Evolutionary conservation across 2,888 invertebrate species (phyloP).

Genomic region (Scaptomyza reducta): DNA sequence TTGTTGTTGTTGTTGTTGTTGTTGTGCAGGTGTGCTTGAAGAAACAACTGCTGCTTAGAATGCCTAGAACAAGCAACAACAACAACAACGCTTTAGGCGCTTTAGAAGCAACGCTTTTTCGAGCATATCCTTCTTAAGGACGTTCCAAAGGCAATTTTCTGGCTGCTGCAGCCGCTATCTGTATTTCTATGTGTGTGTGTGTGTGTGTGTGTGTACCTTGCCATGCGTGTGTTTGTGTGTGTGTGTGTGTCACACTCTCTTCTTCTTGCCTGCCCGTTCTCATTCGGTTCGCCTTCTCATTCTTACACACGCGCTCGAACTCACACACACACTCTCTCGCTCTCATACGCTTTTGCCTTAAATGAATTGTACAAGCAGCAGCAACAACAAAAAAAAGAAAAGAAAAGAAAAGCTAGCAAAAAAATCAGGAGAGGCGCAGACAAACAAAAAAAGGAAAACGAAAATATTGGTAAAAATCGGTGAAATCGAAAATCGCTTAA

Average conservation of each 20-base stretch:
- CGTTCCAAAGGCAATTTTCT: conserved; percentile 83
- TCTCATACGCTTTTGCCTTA: conserved; percentile 17
- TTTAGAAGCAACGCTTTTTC: conserved; percentile 67
- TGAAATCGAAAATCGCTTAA: conserved; percentile 61
- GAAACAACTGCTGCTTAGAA: conserved; percentile 28
- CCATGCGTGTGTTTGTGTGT: conserved; percentile 19
- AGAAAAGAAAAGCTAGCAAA: conserved; percentile 8
- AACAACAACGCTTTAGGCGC: conserved; percentile 47
- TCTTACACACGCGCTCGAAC: conserved; percentile 6
- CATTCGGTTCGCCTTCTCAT: conserved; percentile 16
- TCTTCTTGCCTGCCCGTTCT: conserved; percentile 39
- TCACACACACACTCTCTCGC: conserved; percentile 10
- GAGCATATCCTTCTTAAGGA: conserved; percentile 82
- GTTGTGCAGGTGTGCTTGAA: too few species aligned
- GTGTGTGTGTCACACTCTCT: conserved; percentile 43
- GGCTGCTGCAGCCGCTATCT: conserved; percentile 51
- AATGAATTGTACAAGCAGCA: conserved; percentile 34
- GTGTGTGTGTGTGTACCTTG: conserved; percentile 22
- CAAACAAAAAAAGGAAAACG: conserved; percentile 2
- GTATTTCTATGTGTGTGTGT: conserved; percentile 22
- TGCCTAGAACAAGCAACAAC: conserved; percentile 25
- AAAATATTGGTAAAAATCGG: conserved; percentile 35
- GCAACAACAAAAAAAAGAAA: conserved; percentile 8
- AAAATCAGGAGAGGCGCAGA: not conserved
- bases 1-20: conserved; percentile 26